These are phyloP conservation scores for Drosophila tani DNA, from an alignment of 1,140 invertebrate genomes.

Conservation along the genomic window DNA sequence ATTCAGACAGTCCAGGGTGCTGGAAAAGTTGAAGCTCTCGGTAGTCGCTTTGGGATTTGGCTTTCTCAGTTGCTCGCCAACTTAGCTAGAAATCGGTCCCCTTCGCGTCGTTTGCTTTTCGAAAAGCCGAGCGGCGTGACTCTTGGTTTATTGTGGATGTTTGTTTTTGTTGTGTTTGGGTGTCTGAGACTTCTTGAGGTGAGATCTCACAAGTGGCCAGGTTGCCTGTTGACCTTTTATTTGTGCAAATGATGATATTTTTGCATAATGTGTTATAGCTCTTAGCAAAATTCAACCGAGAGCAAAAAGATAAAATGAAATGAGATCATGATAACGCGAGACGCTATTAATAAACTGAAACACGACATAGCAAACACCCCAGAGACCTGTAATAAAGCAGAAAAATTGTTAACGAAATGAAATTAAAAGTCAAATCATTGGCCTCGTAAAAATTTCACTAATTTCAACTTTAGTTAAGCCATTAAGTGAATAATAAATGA, in stretches of 20 bases:
- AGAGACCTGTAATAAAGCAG: slow-evolving; percentile 8
- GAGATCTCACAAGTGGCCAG: slow-evolving; percentile 41
- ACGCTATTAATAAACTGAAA: slow-evolving; percentile 61
- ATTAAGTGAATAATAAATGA: background rate
- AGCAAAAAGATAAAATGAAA: slow-evolving; percentile 39
- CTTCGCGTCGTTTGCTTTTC: slow-evolving; percentile 28
- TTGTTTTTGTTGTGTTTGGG: slow-evolving; percentile 28
- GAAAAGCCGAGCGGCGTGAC: slow-evolving; percentile 55
- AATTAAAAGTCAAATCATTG: slow-evolving; percentile 36
- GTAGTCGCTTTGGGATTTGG: slow-evolving; percentile 18
- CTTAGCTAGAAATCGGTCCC: slow-evolving; percentile 51
- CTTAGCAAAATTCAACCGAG: slow-evolving; percentile 45
- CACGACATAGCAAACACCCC: slow-evolving; percentile 26
- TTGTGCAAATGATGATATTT: slow-evolving; percentile 53
- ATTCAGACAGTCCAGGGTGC: background rate
- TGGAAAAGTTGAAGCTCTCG: slow-evolving; percentile 9
- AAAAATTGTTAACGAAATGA: slow-evolving; percentile 11
- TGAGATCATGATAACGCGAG: slow-evolving; percentile 69
- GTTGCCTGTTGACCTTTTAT: slow-evolving; percentile 67
- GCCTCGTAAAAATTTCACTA: background rate
- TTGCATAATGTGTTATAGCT: slow-evolving; percentile 62
- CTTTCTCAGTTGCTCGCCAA: slow-evolving; percentile 60
- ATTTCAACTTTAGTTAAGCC: background rate
- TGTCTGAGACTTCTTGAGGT: slow-evolving; percentile 43
- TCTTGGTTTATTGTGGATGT: slow-evolving; percentile 20